phyloP scores from a whole-genome alignment of 35 echinoderm and acorn worm genomes.

The Strongylocentrotus purpuratus region DNA sequence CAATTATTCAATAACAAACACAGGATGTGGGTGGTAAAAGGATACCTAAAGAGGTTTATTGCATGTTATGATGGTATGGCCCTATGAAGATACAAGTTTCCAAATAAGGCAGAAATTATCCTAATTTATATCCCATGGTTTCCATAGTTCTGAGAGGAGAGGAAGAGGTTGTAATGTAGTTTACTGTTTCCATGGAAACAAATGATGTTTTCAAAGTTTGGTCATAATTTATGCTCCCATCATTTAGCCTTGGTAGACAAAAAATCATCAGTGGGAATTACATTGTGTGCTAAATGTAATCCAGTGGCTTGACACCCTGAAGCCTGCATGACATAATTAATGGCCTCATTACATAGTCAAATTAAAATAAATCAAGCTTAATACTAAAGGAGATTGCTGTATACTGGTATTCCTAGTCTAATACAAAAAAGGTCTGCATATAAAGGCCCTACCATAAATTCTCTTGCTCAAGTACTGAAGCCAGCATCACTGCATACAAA shows the following conservation, averaged over 20 bases:
- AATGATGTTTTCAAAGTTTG: background rate
- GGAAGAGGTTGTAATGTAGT: background rate
- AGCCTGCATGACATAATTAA: too few relatives aligned
- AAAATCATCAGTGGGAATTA: too few relatives aligned
- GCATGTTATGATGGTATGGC: background rate
- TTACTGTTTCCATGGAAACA: background rate
- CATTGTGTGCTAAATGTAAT: too few relatives aligned
- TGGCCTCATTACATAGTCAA: too few relatives aligned
- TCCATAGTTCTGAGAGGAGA: background rate
- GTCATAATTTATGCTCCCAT: background rate
- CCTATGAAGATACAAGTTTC: background rate
- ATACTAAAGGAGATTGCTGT: too few relatives aligned
- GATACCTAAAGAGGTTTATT: background rate
- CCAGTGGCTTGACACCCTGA: too few relatives aligned
- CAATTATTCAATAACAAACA: background rate
- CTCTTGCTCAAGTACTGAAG: too few relatives aligned
- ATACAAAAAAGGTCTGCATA: too few relatives aligned
- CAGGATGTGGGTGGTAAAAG: background rate
- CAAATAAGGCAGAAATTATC: background rate
- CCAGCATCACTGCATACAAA: too few relatives aligned
- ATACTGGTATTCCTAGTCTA: too few relatives aligned
- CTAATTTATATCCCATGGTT: background rate
- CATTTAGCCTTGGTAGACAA: background rate
- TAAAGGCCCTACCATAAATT: too few relatives aligned
- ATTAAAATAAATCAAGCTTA: too few relatives aligned